Evolutionary conservation across 2,797 vertebrate species (phyloP), one percentile per base, ranked within the genome.

Genomic region (Clarias platycephalus): DNA sequence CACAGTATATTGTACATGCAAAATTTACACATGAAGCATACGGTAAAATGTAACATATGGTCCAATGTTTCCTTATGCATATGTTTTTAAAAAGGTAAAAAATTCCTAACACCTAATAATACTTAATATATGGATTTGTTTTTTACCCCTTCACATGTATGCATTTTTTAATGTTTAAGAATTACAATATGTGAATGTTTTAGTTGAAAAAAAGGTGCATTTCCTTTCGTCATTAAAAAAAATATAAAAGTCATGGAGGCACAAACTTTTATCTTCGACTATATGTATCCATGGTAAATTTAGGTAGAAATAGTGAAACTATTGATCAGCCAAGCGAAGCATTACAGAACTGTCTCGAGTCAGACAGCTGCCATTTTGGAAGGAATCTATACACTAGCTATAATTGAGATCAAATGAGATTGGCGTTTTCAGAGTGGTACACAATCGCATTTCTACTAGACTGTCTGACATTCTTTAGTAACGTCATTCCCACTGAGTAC

Each of bases 391-490:
- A 49, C 49, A 49, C n/a, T 63, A 24, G 31, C 75, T 63, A 10
- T 78, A 78, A 63, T n/a, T 78, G 34, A 64, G 60, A 64, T 66
- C 13, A 31, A 66, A 80, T 80, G 9, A 12, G 9, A 80, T 66
- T 53, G 15, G n/a, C 0, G 4, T 64, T 80, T n/a, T 64, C 77
- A 64, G 40, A 80, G 77, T 80, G 60, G 28, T 80, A 28, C 60
- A 64, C 24, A 64, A 64, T 64, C 40, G 20, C 60, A 28, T 80
- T 80, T 64, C 40, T 49, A 80, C 60, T 49, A 49, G 37, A 80
- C n/a, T 80, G 77, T 49, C 77, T 64, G 77, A 28, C 60, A 28
- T 64, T 64, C 26, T 49, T 49, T 15, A 31, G 37, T 64, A 80
- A 64, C 64, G 37, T 64, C 8, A 49, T 79, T 64, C 18, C 37